Evolutionary conservation across 2,113 vertebrate species (phyloP).

Genomic region (Clarias batrachus): DNA sequence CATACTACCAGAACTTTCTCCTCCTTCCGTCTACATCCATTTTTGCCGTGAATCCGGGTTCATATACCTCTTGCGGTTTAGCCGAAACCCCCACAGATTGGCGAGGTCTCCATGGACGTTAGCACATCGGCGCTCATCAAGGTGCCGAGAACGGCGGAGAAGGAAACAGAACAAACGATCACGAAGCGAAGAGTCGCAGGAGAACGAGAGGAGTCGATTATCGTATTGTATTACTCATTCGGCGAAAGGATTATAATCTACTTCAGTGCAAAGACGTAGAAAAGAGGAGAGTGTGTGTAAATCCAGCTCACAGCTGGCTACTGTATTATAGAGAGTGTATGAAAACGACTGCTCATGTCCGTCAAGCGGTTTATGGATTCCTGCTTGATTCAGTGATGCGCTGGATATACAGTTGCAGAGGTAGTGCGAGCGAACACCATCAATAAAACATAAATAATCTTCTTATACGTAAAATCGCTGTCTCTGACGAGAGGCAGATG

Average conservation of each 20-base stretch:
- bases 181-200: background rate
- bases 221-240: conserved; percentile 30
- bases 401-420: background rate
- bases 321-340: conserved; percentile 20
- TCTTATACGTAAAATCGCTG: background rate
- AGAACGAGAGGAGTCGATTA: conserved; percentile 14
- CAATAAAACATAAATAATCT: background rate
- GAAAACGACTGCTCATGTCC: conserved; percentile 40
- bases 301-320: conserved; percentile 45
- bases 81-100: background rate
- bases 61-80: conserved; percentile 17
- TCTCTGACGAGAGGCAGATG: background rate
- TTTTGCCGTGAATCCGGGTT: conserved; percentile 17
- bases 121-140: background rate
- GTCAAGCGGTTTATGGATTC: conserved; percentile 19
- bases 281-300: conserved; percentile 36
- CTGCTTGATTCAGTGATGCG: background rate
- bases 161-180: background rate
- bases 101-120: too few species aligned
- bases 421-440: background rate
- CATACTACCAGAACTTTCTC: background rate
- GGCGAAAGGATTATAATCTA: conserved; percentile 44
- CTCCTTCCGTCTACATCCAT: background rate
- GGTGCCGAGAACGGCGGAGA: background rate
- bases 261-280: conserved; percentile 39